Percentiles rank a stretch among this genome's conserved stretches.
These are phyloP conservation scores for Galaxea fascicularis DNA, from an alignment of 92 coral and sea anemone genomes.

Conservation along the genomic window DNA sequence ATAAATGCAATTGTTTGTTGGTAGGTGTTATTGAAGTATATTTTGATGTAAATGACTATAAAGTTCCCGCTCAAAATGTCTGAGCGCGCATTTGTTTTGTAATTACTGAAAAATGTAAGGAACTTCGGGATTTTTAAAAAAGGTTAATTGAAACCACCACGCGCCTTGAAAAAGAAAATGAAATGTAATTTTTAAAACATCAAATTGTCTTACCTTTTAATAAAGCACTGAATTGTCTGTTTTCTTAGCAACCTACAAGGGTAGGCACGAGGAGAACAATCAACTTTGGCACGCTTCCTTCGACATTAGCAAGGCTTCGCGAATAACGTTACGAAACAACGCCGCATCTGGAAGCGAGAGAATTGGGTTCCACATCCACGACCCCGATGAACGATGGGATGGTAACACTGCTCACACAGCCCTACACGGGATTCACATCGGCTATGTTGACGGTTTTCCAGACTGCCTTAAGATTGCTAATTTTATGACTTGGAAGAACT, in stretches of 20 bases:
- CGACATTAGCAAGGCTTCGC: conserved; percentile 68
- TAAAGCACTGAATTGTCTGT: background rate
- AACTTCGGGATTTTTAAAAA: too few relatives aligned
- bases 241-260: conserved; percentile 80
- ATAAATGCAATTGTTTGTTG: too few relatives aligned
- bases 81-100: too few relatives aligned
- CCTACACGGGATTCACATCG: conserved; percentile 85
- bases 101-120: too few relatives aligned
- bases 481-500: conserved; percentile 86
- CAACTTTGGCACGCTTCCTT: conserved; percentile 86
- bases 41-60: too few relatives aligned
- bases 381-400: conserved; percentile 64
- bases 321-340: conserved; percentile 63
- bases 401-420: conserved; percentile 86
- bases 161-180: background rate
- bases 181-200: background rate
- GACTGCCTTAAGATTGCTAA: conserved; percentile 70
- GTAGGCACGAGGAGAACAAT: conserved; percentile 67
- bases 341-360: conserved; percentile 96
- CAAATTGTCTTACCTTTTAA: background rate
- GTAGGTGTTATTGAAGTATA: too few relatives aligned
- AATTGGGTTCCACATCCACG: conserved; percentile 86
- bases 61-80: too few relatives aligned
- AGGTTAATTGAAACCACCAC: background rate
- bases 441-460: conserved; percentile 78